phyloP scores from a whole-genome alignment of 2,888 invertebrate species.

The Kryphioiulus occultus region DNA sequence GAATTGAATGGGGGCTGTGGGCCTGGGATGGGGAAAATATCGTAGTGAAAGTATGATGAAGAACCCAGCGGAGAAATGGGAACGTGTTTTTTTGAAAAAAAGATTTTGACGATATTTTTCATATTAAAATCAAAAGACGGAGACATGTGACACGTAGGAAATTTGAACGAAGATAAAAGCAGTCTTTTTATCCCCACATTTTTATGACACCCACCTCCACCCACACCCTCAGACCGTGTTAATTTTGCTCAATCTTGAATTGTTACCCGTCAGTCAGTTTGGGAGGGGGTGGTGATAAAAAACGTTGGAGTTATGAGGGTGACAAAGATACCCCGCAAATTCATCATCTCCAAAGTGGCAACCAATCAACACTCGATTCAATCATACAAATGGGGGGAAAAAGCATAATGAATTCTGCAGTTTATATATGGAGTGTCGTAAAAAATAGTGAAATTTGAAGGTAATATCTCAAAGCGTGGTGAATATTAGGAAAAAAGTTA shows the following conservation, averaged over 20 bases:
- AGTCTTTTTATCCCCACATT: not conserved
- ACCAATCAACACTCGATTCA: not conserved
- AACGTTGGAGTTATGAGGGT: not conserved
- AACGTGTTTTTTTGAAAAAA: not conserved
- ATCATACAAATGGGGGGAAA: not conserved
- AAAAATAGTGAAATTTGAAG: not conserved
- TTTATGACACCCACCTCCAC: not conserved
- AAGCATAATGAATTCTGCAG: not conserved
- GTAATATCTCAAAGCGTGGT: not conserved
- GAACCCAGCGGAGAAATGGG: not conserved
- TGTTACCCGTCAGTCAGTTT: not conserved
- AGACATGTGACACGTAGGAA: not conserved
- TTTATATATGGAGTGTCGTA: not conserved
- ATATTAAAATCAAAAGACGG: not conserved
- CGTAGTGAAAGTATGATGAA: not conserved
- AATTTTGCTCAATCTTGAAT: not conserved
- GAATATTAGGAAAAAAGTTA: too few species aligned
- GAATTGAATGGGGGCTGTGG: not conserved
- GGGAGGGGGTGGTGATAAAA: too few species aligned
- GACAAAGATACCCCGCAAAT: not conserved
- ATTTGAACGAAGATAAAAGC: not conserved
- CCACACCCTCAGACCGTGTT: not conserved
- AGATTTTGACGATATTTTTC: not conserved
- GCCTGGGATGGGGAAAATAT: not conserved
- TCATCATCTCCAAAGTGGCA: not conserved